Conservation (phyloP, 92 coral and sea anemone species). For the Porites cylindrica region DNA sequence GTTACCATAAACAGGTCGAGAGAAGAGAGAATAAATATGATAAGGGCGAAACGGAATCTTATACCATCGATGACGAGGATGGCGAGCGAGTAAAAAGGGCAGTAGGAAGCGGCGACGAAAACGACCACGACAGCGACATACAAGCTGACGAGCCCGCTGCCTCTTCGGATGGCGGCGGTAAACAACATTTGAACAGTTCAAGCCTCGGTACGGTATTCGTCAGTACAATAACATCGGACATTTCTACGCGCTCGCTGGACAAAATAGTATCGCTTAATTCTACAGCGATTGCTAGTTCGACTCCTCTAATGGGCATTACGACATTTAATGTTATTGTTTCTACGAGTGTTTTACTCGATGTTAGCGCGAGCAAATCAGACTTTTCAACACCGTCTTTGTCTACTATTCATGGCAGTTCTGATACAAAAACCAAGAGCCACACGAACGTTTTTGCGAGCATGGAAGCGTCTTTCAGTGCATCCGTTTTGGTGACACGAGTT, state of each 20-base stretch:
- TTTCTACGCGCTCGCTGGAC: not conserved
- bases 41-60: not conserved
- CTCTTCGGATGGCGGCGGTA: not conserved
- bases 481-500: too few species aligned
- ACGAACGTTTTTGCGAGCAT: not conserved
- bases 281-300: not conserved
- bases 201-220: not conserved
- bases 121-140: not conserved
- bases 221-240: not conserved
- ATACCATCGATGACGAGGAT: slow-evolving; percentile 9
- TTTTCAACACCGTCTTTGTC: not conserved
- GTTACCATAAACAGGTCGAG: not conserved
- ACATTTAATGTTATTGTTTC: not conserved
- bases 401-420: not conserved
- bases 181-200: not conserved
- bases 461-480: not conserved
- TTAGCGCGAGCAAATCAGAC: not conserved
- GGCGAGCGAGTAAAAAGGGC: not conserved
- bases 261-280: not conserved
- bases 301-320: not conserved
- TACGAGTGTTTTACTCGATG: not conserved
- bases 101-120: slow-evolving; percentile 16
- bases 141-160: slow-evolving; percentile 15
- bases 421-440: not conserved
- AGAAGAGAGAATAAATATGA: not conserved